Percentiles rank a stretch among this genome's conserved stretches.
Evolutionary conservation across 2,113 vertebrate species (phyloP).

Genomic region (Dasypus novemcinctus): DNA sequence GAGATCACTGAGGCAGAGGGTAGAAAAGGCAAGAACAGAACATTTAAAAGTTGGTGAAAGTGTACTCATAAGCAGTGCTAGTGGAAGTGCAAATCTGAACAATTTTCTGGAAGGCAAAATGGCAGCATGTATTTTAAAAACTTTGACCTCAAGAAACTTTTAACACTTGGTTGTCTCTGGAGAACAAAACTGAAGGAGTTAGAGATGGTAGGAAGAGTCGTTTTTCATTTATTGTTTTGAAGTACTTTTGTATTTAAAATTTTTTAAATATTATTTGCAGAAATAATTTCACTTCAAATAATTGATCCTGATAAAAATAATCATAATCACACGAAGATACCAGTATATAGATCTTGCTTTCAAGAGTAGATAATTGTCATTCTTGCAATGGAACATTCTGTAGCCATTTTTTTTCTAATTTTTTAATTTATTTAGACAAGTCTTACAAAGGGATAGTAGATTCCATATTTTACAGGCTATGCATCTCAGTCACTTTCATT

Average conservation of each 20-base stretch:
- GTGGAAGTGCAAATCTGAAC: background rate
- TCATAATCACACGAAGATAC: background rate
- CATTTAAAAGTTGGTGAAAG: slow-evolving; percentile 27
- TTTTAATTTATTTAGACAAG: background rate
- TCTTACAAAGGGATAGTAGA: background rate
- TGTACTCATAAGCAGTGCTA: background rate
- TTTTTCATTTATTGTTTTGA: slow-evolving; percentile 44
- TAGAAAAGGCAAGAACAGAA: slow-evolving; percentile 15
- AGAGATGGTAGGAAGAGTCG: background rate
- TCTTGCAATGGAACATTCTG: slow-evolving; percentile 7
- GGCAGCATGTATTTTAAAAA: background rate
- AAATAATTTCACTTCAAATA: slow-evolving; percentile 35
- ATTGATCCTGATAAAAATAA: slow-evolving; percentile 54
- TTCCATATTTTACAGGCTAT: slow-evolving; percentile 31
- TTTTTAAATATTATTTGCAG: background rate
- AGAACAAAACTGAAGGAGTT: slow-evolving; percentile 32
- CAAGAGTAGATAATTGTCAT: background rate
- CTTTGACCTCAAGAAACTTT: slow-evolving; percentile 48
- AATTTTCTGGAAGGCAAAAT: slow-evolving; percentile 13
- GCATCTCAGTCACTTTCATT: slow-evolving; percentile 36
- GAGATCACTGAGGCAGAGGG: background rate
- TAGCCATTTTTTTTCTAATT: background rate
- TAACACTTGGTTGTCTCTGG: slow-evolving; percentile 32
- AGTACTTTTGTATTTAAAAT: slow-evolving; percentile 15
- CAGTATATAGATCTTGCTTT: background rate